phyloP scores from a whole-genome alignment of 1,140 invertebrate genomes.

The Trichomalopsis sarcophagae region DNA sequence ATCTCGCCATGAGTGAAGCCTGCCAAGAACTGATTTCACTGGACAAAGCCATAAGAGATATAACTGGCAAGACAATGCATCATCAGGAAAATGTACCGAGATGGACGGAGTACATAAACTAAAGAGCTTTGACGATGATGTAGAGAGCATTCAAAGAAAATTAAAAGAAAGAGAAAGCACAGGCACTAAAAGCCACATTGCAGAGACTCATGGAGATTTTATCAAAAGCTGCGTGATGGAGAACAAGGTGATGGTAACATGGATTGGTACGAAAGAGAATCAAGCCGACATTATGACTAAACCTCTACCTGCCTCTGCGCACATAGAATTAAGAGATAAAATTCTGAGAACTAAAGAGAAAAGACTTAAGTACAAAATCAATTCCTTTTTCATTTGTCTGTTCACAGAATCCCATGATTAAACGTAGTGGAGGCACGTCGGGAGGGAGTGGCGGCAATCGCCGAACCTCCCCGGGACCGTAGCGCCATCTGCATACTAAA shows the following conservation, averaged over 20 bases:
- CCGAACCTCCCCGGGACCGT: no score
- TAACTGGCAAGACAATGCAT: no score
- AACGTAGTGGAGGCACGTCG: no score
- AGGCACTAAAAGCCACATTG: background rate
- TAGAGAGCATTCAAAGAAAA: constrained; percentile 62
- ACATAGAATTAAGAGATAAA: background rate
- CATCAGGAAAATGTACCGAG: no score
- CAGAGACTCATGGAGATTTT: constrained; percentile 28
- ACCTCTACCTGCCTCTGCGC: background rate
- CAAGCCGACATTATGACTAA: constrained; percentile 32
- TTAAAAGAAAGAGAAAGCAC: constrained; percentile 32
- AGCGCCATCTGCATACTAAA: no score
- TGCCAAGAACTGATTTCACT: no score
- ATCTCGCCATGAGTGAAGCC: background rate
- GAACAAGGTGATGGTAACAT: background rate
- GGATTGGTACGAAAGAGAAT: constrained; percentile 23
- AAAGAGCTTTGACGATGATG: background rate
- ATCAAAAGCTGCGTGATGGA: constrained; percentile 2
- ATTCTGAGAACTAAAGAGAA: background rate
- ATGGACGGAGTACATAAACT: no score
- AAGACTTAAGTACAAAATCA: no score
- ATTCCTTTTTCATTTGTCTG: no score
- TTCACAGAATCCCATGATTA: no score
- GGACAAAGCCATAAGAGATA: no score
- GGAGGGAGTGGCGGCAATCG: no score